Evolutionary conservation across 2,888 invertebrate species (phyloP), one percentile per base, ranked within the genome.

Genomic region (Tenthredo mesomela): DNA sequence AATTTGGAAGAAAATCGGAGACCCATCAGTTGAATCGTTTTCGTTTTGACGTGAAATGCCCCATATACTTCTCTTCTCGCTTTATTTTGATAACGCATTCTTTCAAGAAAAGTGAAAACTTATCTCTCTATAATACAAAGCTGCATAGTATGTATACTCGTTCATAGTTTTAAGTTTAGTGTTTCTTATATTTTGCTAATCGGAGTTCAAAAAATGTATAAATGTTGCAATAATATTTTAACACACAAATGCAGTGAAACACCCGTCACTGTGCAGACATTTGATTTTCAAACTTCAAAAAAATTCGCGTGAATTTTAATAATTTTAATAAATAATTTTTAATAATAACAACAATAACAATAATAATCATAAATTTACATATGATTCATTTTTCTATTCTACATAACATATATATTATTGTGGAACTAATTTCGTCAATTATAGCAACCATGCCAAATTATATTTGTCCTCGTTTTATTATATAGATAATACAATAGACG

Each of bases 371-470:
- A 18, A 50, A 18, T 2, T 7, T 6, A 43, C 25, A n/a, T 21
- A 54, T 54, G 73, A 21, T 40, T 73, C 43, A 40, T 73, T 25
- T 40, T 47, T 0, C n/a, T 47, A 29, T 29, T 54, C 18, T 18
- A 47, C 29, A 29, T n/a, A n/a, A n/a, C n/a, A 29, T 29, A 29
- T 47, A 77, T n/a, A n/a, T n/a, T n/a, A n/a, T 29, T 25, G 73
- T 25, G 43, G 12, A 21, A 21, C 73, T 50, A 50, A 77, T 33
- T 77, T 73, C 25, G 73, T 43, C 73, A 12, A n/a, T n/a, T n/a
- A n/a, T n/a, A 54, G 37, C 40, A 80, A 80, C 80, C 40, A 18
- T 80, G 80, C 80, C 80, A 80, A 80, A 61, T 40, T 61, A 54
- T 54, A 61, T 40, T 80, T 37, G 58, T 80, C 50, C 10, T 40